Percentiles rank a stretch among this genome's conserved stretches.
Evolutionary conservation across 2,888 invertebrate genomes (phyloP).

Genomic region (Frankliniella intonsa): DNA sequence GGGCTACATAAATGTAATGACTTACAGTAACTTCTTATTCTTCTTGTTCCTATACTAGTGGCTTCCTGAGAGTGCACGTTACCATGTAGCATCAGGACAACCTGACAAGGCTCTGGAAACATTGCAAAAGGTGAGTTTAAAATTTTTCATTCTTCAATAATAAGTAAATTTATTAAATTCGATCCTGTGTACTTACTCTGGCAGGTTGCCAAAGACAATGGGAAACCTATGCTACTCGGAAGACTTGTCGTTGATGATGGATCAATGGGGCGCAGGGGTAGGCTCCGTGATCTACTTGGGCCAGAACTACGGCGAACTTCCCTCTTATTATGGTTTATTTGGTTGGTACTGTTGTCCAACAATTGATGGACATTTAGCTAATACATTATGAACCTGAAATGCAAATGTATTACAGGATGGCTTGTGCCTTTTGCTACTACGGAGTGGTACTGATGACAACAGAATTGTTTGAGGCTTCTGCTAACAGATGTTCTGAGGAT

Average conservation of each 20-base stretch:
- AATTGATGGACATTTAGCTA: slow-evolving; percentile 14
- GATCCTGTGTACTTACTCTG: slow-evolving; percentile 34
- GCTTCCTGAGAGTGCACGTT: slow-evolving; percentile 90
- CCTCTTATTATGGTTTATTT: slow-evolving; percentile 85
- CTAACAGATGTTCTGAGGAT: slow-evolving; percentile 35
- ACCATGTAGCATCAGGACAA: slow-evolving; percentile 79
- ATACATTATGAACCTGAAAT: not conserved
- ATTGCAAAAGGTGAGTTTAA: slow-evolving; percentile 59
- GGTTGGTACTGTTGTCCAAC: slow-evolving; percentile 53
- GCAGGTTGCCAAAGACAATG: slow-evolving; percentile 79
- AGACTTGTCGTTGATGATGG: slow-evolving; percentile 69
- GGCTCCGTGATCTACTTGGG: slow-evolving; percentile 66
- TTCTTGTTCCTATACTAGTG: slow-evolving; percentile 59
- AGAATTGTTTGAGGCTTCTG: slow-evolving; percentile 70
- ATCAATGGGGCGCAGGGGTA: slow-evolving; percentile 57
- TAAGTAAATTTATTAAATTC: no score
- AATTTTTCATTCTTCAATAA: not conserved
- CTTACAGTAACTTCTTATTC: slow-evolving; percentile 26
- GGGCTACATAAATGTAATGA: not conserved
- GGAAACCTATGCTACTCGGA: slow-evolving; percentile 81
- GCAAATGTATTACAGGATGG: slow-evolving; percentile 59
- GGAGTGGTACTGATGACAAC: slow-evolving; percentile 93
- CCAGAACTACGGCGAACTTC: slow-evolving; percentile 80
- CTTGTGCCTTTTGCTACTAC: slow-evolving; percentile 93
- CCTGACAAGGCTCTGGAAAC: slow-evolving; percentile 80